Base-by-base conservation (phyloP, 2,888 invertebrate species). In the Dasysyrphus tricinctus region DNA sequence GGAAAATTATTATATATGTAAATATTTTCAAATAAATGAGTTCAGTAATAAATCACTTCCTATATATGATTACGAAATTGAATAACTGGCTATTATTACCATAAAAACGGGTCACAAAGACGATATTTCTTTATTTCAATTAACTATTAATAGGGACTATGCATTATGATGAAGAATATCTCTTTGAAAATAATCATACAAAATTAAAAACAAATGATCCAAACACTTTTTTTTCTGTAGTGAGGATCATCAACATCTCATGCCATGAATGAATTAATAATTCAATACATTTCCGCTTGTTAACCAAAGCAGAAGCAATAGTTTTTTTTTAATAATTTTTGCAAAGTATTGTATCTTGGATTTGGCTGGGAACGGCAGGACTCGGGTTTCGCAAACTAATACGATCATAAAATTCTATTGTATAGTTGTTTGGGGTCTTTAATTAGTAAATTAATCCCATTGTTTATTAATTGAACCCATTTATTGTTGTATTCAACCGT, bases 361-460 rank as follows among this genome's bases (percentile, higher is more conserved):
- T 72, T 81, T 74, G 73, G 81, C 80, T 76, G 80, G 80, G 84
- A 84, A 84, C 84, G 72, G 57, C 76, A 84, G 76, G 76, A 84
- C 70, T 70, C 57, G 5, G 37, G 16, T 63, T 69, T 75, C 56
- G 49, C 32, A 57, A 72, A 39, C 69, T 56, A 70, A 54, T 42
- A 54, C 54, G 49, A 54, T 57, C 51, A 44, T 72, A 34, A 14
- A 72, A n/a, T 72, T 72, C 44, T 57, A 39, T 69, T 69, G 61
- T 73, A 72, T 81, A 49, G 72, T 79, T 83, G 76, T 84, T 86
- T 88, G 88, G 77, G 90, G 89, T 90, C 90, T 91, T 92, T 92
- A 92, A 92, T 92, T 92, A 91, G 91, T 92, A 92, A 92, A 92
- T 92, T 92, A 92, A 92, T 91, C 89, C 89, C 90, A 89, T 92